These are phyloP conservation scores for Pentamera pediparva DNA, from an alignment of 53 echinoderm and acorn worm species.

Conservation along the genomic window DNA sequence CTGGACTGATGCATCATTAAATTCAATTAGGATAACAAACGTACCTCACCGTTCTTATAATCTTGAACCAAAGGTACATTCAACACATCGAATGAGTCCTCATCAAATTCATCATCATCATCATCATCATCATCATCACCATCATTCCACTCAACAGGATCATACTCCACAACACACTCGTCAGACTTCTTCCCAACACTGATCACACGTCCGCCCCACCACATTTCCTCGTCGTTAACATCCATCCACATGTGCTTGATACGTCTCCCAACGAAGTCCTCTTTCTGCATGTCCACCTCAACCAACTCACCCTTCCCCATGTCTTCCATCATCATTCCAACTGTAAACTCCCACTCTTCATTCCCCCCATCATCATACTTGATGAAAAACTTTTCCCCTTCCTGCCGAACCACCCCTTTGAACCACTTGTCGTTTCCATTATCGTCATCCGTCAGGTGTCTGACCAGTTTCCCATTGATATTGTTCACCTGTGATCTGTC, in stretches of 20 bases:
- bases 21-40: not conserved
- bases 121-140: not conserved
- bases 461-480: not conserved
- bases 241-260: constrained; percentile 25
- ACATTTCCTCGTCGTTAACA: constrained; percentile 14
- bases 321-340: constrained; percentile 18
- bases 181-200: not conserved
- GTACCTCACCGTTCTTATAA: not conserved
- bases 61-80: not conserved
- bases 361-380: constrained; percentile 19
- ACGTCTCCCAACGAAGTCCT: constrained; percentile 20
- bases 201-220: constrained; percentile 19
- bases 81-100: not conserved
- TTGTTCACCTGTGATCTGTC: no score
- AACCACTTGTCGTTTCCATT: not conserved
- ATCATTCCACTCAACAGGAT: not conserved
- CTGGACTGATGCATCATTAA: no score
- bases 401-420: not conserved
- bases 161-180: constrained; percentile 9
- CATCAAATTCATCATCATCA: not conserved
- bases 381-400: not conserved
- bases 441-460: not conserved
- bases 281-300: not conserved
- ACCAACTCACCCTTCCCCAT: constrained; percentile 22
- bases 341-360: constrained; percentile 18